Evolutionary conservation across 2,797 vertebrate genomes (phyloP).

Genomic region (Rhinoraja longicauda): DNA sequence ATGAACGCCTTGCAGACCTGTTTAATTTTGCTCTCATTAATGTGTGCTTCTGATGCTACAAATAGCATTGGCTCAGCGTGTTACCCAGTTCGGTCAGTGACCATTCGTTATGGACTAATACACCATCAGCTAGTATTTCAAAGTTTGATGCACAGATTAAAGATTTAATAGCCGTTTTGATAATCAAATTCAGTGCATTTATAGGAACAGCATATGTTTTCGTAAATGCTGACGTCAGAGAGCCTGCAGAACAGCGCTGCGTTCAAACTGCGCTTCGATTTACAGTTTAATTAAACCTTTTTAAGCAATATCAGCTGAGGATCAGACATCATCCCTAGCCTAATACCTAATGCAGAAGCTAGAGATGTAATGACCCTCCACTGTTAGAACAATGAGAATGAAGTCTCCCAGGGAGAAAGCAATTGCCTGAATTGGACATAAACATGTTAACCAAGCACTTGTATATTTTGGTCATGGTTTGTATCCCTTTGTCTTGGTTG

Average conservation of each 20-base stretch:
- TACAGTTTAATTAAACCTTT: background rate
- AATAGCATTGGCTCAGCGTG: conserved; percentile 15
- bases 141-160: conserved; percentile 26
- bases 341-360: background rate
- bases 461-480: background rate
- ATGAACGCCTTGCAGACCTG: background rate
- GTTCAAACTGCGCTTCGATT: background rate
- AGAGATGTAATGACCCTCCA: background rate
- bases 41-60: background rate
- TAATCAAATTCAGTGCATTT: conserved; percentile 27
- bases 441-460: background rate
- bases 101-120: conserved; percentile 7
- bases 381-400: background rate
- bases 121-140: background rate
- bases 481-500: background rate
- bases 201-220: background rate
- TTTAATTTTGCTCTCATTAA: background rate
- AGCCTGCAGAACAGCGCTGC: background rate
- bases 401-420: background rate
- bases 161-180: background rate
- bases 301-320: background rate
- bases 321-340: background rate
- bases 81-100: background rate
- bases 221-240: conserved; percentile 20
- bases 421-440: background rate